Base-by-base conservation (phyloP, 1,140 invertebrate species). In the Drosophila varians region DNA sequence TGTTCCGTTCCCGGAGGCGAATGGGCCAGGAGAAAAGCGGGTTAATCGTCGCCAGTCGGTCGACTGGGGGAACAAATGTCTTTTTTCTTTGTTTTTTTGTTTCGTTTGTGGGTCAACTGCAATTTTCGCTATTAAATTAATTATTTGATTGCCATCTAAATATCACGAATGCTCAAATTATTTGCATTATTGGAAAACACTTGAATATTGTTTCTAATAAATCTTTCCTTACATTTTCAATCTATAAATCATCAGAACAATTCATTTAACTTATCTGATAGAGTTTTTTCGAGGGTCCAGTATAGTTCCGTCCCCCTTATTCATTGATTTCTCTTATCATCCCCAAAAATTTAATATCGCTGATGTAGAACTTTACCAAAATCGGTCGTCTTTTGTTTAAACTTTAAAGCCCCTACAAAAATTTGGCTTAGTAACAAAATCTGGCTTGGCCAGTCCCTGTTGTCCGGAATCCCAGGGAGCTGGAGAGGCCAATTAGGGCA, bases 81-180 rank as follows among this genome's bases (percentile, higher is more conserved):
- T 55, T 36, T 74, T 36, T 74, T 45, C 31, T 19, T 42, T 42
- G 16, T 8, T 28, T 45, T 45, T 51, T 31, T 16, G 38, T 31
- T 73, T 55, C 40, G 46, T 58, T 61, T 45, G 53, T 45, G 42
- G 34, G 66, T 56, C 66, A 75, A 74, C 55, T 76, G 66, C 77
- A 76, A 82, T 82, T 80, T 72, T 72, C 1, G 38, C 47, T 46
- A 72, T 76, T 76, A 80, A 76, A 61, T 48, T 76, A 79, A 79
- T 82, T 61, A 76, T 57, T 82, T 60, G 34, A 72, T 64, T 70
- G 64, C 40, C 21, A 28, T 75, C 46, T 48, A 42, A 62, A 65
- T 62, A 28, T 31, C 18, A 38, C n/a, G n/a, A n/a, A n/a, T n/a
- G n/a, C n/a, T n/a, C n/a, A 7, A 2, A 28, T 28, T 6, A 49